These are phyloP conservation scores for Podarcis muralis DNA, from an alignment of 2,113 vertebrate species.

Conservation along the genomic window DNA sequence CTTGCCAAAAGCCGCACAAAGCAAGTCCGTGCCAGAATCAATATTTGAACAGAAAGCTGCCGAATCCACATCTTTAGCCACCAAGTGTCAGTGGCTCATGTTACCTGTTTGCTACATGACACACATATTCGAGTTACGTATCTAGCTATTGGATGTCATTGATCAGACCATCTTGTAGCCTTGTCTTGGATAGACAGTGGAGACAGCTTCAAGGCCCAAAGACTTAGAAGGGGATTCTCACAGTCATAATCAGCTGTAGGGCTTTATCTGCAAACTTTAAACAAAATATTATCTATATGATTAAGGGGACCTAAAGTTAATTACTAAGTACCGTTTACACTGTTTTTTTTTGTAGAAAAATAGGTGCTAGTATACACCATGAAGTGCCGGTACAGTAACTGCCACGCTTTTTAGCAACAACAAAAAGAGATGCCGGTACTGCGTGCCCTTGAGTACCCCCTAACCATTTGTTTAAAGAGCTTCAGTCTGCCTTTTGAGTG, in stretches of 20 bases:
- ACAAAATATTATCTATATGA: neutral
- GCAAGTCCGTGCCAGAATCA: neutral
- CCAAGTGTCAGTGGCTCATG: neutral
- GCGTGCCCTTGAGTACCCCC: neutral
- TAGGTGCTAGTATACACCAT: too few species aligned
- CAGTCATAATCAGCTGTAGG: neutral
- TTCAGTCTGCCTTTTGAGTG: neutral
- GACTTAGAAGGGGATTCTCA: neutral
- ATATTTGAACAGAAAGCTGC: neutral
- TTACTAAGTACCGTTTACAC: neutral
- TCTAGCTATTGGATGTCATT: neutral
- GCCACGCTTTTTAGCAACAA: too few species aligned
- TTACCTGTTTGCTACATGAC: neutral
- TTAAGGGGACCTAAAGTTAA: neutral
- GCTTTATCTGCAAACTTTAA: neutral
- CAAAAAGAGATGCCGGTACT: too few species aligned
- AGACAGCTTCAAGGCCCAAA: neutral
- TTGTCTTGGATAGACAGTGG: neutral
- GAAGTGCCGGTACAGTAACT: too few species aligned
- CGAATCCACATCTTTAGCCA: neutral
- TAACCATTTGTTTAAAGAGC: neutral
- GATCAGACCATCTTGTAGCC: neutral
- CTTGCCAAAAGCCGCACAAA: neutral
- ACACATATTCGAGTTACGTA: neutral
- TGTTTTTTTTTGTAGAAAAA: too few species aligned